A percentile compares a stretch with the other conserved stretches of the same genome.
phyloP scores from a whole-genome alignment of 2,113 vertebrate species.

The Bubo blakistoni region DNA sequence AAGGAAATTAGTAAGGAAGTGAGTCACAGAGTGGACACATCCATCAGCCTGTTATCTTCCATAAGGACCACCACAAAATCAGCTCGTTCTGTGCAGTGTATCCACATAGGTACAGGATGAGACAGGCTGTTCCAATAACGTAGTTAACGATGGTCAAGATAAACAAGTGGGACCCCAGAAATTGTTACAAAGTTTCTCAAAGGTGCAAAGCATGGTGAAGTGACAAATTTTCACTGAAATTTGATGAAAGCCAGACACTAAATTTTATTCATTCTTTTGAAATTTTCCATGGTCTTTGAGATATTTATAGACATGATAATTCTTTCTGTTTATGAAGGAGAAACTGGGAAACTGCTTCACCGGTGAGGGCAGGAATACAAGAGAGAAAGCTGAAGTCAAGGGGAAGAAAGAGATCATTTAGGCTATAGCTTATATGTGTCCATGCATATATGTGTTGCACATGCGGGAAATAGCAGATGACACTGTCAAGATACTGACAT shows the following conservation, averaged over 20 bases:
- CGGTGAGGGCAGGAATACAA: background rate
- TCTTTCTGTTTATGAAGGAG: background rate
- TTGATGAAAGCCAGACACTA: fast-evolving
- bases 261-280: background rate
- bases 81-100: background rate
- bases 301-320: background rate
- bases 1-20: background rate
- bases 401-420: background rate
- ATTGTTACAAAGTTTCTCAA: background rate
- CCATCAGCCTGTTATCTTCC: background rate
- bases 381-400: background rate
- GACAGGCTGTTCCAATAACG: background rate
- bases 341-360: background rate
- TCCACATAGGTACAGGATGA: background rate
- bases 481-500: background rate
- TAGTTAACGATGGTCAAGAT: background rate
- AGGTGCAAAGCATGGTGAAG: background rate
- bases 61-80: background rate
- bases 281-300: background rate
- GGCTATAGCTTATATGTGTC: fast-evolving
- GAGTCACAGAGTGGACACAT: background rate
- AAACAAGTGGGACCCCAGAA: background rate
- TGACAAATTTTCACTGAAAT: background rate
- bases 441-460: background rate
- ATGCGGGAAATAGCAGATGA: background rate